Evolutionary conservation across 2,797 vertebrate genomes (phyloP), one percentile per base, ranked within the genome.

Genomic region (Coregonus suidteri): DNA sequence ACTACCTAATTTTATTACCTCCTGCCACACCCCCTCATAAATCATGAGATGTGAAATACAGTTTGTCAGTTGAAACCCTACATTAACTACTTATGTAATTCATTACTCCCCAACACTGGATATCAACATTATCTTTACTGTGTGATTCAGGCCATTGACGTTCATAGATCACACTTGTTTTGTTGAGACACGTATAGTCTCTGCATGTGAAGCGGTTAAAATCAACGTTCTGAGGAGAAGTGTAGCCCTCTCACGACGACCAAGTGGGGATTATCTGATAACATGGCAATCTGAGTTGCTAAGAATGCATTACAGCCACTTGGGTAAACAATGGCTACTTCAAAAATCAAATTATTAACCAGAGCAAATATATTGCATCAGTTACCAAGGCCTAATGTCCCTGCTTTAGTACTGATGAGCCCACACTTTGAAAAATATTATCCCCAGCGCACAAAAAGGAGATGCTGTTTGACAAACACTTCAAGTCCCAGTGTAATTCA

Each of bases 301-400:
- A 78, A 54, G 73, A 83, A 87, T 90, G 83, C 75, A 85, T 84
- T 78, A 83, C 0, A 6, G 75, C 59, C 81, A 85, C 76, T 84
- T 77, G 78, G 81, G 82, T 81, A 87, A 87, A 90, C 85, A 90
- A 80, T 82, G 78, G 80, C 87, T 87, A 85, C 84, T 89, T 86
- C 77, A 85, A 81, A 75, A 89, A 90, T 89, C 85, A 82, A 91
- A 91, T 93, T 88, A 90, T 76, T 47, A 3, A 47, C 79, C 74
- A 77, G 81, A 82, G 85, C 79, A 87, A 89, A 87, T 80, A 81
- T 75, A 74, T 73, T 81, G 84, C 75, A 83, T 82, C 85, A 79
- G 80, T 91, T 85, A 86, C 70, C 75, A 76, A 76, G 75, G 82
- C 76, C 81, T 82, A 82, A 82, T 82, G 74, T 75, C 64, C 85